Percentiles rank a stretch among this genome's conserved stretches.
These are phyloP conservation scores for Drosophila macrospina DNA, from an alignment of 2,888 invertebrate species.

Conservation along the genomic window DNA sequence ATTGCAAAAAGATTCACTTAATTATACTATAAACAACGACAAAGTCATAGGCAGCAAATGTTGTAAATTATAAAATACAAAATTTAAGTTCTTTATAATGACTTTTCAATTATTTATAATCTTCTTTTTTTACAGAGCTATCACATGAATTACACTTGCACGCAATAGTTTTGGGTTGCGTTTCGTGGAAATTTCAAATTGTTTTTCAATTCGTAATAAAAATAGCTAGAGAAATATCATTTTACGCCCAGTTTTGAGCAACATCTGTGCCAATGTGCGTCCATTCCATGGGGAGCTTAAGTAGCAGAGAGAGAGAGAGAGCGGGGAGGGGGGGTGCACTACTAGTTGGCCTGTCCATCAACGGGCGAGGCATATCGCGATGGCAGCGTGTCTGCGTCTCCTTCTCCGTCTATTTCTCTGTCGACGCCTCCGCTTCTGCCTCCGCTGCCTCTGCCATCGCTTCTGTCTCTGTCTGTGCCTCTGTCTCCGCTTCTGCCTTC, in stretches of 20 bases:
- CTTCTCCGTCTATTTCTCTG: neutral
- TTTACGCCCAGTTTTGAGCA: slow-evolving; percentile 59
- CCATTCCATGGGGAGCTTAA: slow-evolving; percentile 8
- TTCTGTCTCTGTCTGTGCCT: too few relatives aligned
- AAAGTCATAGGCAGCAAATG: slow-evolving; percentile 2
- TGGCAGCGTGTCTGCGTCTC: too few relatives aligned
- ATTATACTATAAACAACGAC: neutral
- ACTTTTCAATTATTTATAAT: neutral
- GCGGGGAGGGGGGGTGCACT: too few relatives aligned
- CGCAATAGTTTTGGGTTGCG: slow-evolving; percentile 12
- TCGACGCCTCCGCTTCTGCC: too few relatives aligned
- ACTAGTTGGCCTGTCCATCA: slow-evolving; percentile 57
- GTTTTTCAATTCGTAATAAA: slow-evolving; percentile 25
- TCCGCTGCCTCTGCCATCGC: neutral
- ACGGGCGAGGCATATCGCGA: slow-evolving; percentile 33
- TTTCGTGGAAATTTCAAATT: slow-evolving; percentile 16
- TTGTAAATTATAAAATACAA: slow-evolving; percentile 12
- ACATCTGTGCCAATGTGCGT: slow-evolving; percentile 68
- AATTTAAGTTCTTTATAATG: neutral
- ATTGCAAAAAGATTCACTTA: neutral
- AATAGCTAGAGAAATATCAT: slow-evolving; percentile 52
- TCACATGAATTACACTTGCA: slow-evolving; percentile 5
- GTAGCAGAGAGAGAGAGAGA: slow-evolving; percentile 24
- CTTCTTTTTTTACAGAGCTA: neutral
- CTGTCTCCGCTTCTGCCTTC: neutral